Evolutionary conservation across 1,140 invertebrate species (phyloP).

Genomic region (Aphelinus certus): DNA sequence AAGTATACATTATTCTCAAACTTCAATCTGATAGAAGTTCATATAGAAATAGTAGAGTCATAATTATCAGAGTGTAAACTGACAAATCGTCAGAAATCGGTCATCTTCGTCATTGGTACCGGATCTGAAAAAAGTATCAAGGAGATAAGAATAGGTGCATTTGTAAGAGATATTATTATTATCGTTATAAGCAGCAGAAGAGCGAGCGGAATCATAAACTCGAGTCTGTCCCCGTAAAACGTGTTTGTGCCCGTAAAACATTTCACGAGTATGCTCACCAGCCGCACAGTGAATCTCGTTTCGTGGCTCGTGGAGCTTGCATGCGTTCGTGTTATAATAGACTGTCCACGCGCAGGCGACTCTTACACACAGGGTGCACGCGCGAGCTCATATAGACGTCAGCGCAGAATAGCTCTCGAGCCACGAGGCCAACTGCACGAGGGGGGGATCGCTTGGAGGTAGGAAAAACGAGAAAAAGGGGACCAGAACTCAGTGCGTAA

Average conservation of each 20-base stretch:
- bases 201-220: slow-evolving; percentile 48
- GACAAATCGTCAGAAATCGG: too few species aligned
- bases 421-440: neutral
- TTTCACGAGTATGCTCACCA: slow-evolving; percentile 51
- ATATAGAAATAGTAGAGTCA: too few species aligned
- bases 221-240: slow-evolving; percentile 40
- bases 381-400: slow-evolving; percentile 1
- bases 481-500: neutral
- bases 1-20: too few species aligned
- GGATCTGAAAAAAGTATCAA: too few species aligned
- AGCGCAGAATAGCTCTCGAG: slow-evolving; percentile 11
- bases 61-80: too few species aligned
- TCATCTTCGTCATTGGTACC: too few species aligned
- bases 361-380: too few species aligned
- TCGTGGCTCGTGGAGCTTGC: slow-evolving; percentile 46
- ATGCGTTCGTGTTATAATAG: slow-evolving; percentile 2
- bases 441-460: neutral
- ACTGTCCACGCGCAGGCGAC: slow-evolving; percentile 16
- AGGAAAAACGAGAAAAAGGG: neutral
- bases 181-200: slow-evolving; percentile 18
- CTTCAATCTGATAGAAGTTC: too few species aligned
- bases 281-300: slow-evolving; percentile 51
- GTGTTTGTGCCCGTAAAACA: slow-evolving; percentile 46
- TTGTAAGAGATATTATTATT: slow-evolving; percentile 1
- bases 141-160: neutral